phyloP scores from a whole-genome alignment of 2,797 vertebrate species.

The Myotis planiceps region DNA sequence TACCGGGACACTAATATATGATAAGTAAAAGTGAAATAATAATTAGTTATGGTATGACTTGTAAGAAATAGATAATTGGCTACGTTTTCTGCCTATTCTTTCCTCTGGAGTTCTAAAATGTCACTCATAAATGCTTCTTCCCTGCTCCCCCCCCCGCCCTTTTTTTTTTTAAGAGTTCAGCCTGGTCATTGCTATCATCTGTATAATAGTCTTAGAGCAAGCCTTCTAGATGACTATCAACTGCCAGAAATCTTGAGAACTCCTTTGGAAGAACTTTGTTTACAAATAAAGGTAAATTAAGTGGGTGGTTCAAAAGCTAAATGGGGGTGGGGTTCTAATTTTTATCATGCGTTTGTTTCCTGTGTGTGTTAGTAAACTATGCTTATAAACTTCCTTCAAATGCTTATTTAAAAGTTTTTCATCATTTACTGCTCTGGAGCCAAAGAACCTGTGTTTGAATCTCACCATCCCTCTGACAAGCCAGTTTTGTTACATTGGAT shows the following conservation, averaged over 20 bases:
- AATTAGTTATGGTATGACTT: not conserved
- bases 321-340: not conserved
- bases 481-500: not conserved
- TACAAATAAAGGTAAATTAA: constrained; percentile 95
- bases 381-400: not conserved
- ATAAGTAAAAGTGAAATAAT: constrained; percentile 3
- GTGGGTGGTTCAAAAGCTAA: not conserved
- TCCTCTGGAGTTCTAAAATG: not conserved
- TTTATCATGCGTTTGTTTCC: not conserved
- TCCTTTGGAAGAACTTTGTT: constrained; percentile 96
- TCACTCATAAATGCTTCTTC: not conserved
- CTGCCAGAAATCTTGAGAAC: constrained; percentile 97
- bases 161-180: constrained; percentile 90
- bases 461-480: not conserved
- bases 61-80: not conserved
- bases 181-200: constrained; percentile 98
- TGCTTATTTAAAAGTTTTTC: not conserved
- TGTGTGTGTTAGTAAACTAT: not conserved
- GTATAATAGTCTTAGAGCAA: constrained; percentile 95
- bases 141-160: accelerated
- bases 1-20: not conserved
- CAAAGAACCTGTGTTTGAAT: not conserved
- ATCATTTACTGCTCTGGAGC: not conserved
- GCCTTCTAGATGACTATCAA: constrained; percentile 95
- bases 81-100: not conserved